phyloP scores from a whole-genome alignment of 2,888 invertebrate species.

The Leptopilina myrica region DNA sequence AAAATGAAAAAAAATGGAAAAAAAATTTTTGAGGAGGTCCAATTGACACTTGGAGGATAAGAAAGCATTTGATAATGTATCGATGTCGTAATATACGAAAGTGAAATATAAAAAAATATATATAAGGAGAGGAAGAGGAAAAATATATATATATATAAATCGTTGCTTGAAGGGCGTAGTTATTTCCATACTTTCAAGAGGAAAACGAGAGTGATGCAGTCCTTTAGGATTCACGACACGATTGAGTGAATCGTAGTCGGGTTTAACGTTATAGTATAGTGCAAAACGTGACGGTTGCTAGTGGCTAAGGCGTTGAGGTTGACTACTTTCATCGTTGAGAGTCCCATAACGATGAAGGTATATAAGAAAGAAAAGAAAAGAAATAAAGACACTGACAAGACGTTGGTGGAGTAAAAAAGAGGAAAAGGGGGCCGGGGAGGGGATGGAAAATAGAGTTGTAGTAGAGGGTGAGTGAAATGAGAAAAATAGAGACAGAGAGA shows the following conservation, averaged over 20 bases:
- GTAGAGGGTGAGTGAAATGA: background rate
- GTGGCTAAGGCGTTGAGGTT: background rate
- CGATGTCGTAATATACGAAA: too few species aligned
- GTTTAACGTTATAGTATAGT: conserved; percentile 5
- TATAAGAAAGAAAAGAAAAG: background rate
- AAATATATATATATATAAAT: too few species aligned
- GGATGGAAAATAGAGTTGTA: too few species aligned
- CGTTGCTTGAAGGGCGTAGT: background rate
- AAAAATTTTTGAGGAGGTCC: too few species aligned
- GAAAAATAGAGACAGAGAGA: conserved; percentile 4
- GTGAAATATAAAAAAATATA: too few species aligned
- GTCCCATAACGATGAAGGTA: conserved; percentile 18
- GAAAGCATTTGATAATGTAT: too few species aligned
- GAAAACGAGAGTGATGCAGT: conserved; percentile 12
- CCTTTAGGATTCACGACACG: conserved; percentile 8
- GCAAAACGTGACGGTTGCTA: conserved; percentile 22
- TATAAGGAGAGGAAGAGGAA: too few species aligned
- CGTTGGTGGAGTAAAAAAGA: too few species aligned
- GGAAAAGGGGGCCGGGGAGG: too few species aligned
- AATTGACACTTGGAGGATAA: too few species aligned
- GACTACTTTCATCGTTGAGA: conserved; percentile 17
- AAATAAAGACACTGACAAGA: too few species aligned
- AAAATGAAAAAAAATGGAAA: too few species aligned
- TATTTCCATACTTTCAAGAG: conserved; percentile 33
- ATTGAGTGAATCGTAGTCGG: conserved; percentile 6